These are phyloP conservation scores for Sphyrna mokarran DNA, from an alignment of 2,113 vertebrate genomes.

Conservation along the genomic window DNA sequence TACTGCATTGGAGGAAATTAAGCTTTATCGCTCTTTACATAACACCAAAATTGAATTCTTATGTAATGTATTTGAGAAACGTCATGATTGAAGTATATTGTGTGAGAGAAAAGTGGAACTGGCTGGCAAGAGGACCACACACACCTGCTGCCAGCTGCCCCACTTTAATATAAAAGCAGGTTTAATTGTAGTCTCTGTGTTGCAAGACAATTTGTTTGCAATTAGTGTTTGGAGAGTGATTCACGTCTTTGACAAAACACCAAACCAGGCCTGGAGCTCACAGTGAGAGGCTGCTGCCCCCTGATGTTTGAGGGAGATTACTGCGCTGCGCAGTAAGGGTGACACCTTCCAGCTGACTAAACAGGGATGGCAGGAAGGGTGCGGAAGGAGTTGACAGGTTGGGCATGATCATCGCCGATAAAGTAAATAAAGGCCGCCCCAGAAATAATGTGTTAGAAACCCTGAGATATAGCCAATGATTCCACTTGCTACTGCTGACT, in stretches of 20 bases:
- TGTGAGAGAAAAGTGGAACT: neutral
- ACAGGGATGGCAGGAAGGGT: neutral
- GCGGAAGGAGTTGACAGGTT: neutral
- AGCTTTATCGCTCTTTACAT: neutral
- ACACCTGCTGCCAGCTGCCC: neutral
- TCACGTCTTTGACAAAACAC: neutral
- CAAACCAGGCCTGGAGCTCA: neutral
- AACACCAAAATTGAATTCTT: neutral
- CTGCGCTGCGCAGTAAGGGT: neutral
- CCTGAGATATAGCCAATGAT: neutral
- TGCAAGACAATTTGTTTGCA: neutral
- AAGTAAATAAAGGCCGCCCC: neutral
- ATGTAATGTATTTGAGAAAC: neutral
- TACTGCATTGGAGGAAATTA: neutral
- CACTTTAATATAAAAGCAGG: neutral
- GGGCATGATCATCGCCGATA: neutral
- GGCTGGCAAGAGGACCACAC: neutral
- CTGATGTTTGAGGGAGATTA: neutral
- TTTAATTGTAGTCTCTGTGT: neutral
- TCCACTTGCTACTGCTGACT: neutral
- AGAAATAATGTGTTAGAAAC: neutral
- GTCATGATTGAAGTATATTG: neutral
- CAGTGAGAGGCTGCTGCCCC: neutral
- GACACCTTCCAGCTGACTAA: neutral
- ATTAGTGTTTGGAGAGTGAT: neutral